Percentiles rank a stretch among this genome's conserved stretches.
These are phyloP conservation scores for Noctilio leporinus DNA, from an alignment of 2,113 vertebrate species.

Conservation along the genomic window DNA sequence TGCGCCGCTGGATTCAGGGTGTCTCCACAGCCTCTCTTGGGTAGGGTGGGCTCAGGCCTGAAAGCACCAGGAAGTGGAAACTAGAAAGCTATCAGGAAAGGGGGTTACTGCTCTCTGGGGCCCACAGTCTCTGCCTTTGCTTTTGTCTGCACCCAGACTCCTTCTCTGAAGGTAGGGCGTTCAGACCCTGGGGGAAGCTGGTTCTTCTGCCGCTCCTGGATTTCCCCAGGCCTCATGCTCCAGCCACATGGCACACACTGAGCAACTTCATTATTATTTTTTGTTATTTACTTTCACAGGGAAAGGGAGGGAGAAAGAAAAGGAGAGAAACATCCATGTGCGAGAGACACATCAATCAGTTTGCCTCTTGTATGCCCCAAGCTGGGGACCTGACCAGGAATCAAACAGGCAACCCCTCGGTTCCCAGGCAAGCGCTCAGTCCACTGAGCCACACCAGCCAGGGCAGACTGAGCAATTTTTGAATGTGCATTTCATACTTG, in stretches of 20 bases:
- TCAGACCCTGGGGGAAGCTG: background rate
- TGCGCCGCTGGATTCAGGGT: background rate
- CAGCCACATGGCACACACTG: background rate
- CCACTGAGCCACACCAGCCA: too few species aligned
- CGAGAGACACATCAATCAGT: too few species aligned
- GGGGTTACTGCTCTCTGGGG: background rate
- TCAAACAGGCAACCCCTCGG: too few species aligned
- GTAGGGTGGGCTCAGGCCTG: background rate
- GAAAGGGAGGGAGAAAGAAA: too few species aligned
- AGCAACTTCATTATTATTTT: too few species aligned
- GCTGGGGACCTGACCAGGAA: too few species aligned
- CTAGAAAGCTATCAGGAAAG: background rate
- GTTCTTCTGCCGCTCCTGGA: background rate
- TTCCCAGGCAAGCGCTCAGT: too few species aligned
- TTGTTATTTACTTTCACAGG: too few species aligned
- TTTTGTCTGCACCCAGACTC: background rate
- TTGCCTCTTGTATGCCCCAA: too few species aligned
- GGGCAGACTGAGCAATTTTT: background rate
- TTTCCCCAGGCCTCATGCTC: background rate
- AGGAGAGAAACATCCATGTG: too few species aligned
- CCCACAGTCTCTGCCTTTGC: background rate
- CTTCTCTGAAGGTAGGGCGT: background rate
- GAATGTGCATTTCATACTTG: background rate
- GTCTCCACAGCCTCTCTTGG: background rate
- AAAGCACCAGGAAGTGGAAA: background rate